phyloP scores from a whole-genome alignment of 2,888 invertebrate species.

The Latrodectus elegans region DNA sequence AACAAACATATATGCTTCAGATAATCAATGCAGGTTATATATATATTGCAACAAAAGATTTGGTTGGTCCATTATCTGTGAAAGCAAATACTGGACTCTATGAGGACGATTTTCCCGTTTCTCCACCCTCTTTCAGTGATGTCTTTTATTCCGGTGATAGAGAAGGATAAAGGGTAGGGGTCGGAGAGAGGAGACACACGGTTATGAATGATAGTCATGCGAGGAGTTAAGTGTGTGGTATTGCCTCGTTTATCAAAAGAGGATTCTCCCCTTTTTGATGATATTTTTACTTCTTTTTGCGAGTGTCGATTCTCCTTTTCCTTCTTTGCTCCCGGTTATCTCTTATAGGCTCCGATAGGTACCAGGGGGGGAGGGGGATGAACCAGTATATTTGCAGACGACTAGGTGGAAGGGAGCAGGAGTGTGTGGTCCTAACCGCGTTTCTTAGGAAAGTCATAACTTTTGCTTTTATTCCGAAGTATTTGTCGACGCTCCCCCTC shows the following conservation, averaged over 20 bases:
- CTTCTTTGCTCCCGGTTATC: slow-evolving; percentile 10
- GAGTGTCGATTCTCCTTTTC: slow-evolving; percentile 37
- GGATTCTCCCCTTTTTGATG: slow-evolving; percentile 1
- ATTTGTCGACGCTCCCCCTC: neutral
- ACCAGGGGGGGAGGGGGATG: neutral
- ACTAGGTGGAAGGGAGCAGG: slow-evolving; percentile 13
- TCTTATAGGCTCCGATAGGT: neutral
- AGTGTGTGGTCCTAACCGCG: slow-evolving; percentile 23
- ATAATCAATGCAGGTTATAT: too few species aligned
- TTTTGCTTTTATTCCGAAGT: slow-evolving; percentile 25
- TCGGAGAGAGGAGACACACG: neutral
- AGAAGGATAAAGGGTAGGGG: too few species aligned
- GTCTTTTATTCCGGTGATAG: too few species aligned
- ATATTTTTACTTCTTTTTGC: slow-evolving; percentile 8
- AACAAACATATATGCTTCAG: too few species aligned
- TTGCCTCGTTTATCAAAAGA: slow-evolving; percentile 62
- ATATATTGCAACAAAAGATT: slow-evolving; percentile 28
- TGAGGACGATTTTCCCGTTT: slow-evolving; percentile 9
- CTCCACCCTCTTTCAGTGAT: slow-evolving; percentile 2
- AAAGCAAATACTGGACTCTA: neutral
- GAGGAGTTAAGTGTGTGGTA: slow-evolving; percentile 63
- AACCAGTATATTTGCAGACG: slow-evolving; percentile 46
- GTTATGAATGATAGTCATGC: slow-evolving; percentile 60
- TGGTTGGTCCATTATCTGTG: slow-evolving; percentile 37
- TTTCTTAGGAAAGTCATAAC: slow-evolving; percentile 47